Evolutionary conservation across 2,888 invertebrate genomes (phyloP).

Genomic region (Acrobasis consociella): DNA sequence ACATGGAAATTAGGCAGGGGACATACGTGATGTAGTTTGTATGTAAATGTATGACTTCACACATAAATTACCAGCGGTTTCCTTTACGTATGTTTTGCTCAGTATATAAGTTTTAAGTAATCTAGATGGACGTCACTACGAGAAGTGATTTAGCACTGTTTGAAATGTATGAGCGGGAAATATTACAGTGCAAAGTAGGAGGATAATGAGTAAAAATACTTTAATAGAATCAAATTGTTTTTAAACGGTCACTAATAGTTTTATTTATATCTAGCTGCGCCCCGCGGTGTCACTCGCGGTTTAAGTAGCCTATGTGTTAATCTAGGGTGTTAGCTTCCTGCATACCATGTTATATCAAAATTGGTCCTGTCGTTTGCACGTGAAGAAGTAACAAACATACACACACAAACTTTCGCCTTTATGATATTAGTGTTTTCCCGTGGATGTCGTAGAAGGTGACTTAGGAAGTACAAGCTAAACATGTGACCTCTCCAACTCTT

Average conservation of each 20-base stretch:
- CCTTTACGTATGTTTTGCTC: constrained; percentile 39
- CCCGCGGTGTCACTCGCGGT: too few relatives aligned
- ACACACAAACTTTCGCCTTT: too few relatives aligned
- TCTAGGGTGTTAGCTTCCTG: too few relatives aligned
- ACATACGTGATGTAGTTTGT: constrained; percentile 44
- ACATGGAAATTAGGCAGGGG: constrained; percentile 46
- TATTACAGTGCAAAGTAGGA: constrained; percentile 17
- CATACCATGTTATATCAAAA: too few relatives aligned
- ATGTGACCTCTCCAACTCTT: too few relatives aligned
- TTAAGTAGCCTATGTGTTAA: too few relatives aligned
- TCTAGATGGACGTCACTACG: constrained; percentile 12
- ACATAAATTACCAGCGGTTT: constrained; percentile 59
- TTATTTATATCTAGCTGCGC: too few relatives aligned
- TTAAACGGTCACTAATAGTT: neutral
- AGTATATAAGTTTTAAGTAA: constrained; percentile 23
- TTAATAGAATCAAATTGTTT: neutral
- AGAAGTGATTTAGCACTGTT: constrained; percentile 18
- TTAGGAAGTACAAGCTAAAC: too few relatives aligned
- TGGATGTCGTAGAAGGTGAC: too few relatives aligned
- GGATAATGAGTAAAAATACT: constrained; percentile 3
- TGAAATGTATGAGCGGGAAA: constrained; percentile 15
- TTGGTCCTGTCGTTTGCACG: too few relatives aligned
- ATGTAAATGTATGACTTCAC: constrained; percentile 55
- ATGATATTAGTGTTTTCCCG: too few relatives aligned
- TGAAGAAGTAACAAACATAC: too few relatives aligned